Base-by-base conservation (phyloP, 2,888 invertebrate species). In the Melinaea marsaeus region DNA sequence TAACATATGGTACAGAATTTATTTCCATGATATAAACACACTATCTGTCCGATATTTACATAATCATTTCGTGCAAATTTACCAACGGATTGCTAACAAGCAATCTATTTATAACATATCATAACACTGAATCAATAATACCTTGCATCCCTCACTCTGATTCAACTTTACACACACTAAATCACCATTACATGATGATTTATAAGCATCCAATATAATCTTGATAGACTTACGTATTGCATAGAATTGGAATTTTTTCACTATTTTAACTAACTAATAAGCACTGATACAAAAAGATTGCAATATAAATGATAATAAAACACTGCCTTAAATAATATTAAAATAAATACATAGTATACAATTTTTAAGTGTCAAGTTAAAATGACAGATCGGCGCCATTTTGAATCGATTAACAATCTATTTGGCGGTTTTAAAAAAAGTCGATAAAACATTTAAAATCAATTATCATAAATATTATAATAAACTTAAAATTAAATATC, bases 11-110 rank as follows among this genome's bases (percentile, higher is more conserved):
- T 89, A 88, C 84, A 89, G 83, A 85, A 81, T 89, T 90, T 87
- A 88, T 88, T 88, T 83, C 81, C 78, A 81, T 84, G 79, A 79
- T 84, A 86, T 85, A 85, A 88, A 86, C 80, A 88, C 87, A 76
- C 72, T 72, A 72, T 78, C 77, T 79, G 77, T 79, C 81, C 83
- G 85, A 83, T 88, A 89, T 90, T 84, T 88, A 88, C 89, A 89
- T 77, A 75, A 71, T 75, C 75, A 72, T 71, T 77, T 69, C 66
- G 62, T 67, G 62, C 68, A 58, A 60, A 69, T 58, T 71, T 63
- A 67, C 60, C 61, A 64, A 60, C 22, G 22, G 22, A 22, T 22
- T 22, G 22, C 22, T 22, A 22, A 22, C 22, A 22, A 22, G 22
- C 22, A 22, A 22, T 22, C 22, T 9, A 42, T 42, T 37, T 7